Percentiles rank a stretch among this genome's conserved stretches.
Conservation (phyloP, 2,113 vertebrate genomes). For the Cardinalis cardinalis region DNA sequence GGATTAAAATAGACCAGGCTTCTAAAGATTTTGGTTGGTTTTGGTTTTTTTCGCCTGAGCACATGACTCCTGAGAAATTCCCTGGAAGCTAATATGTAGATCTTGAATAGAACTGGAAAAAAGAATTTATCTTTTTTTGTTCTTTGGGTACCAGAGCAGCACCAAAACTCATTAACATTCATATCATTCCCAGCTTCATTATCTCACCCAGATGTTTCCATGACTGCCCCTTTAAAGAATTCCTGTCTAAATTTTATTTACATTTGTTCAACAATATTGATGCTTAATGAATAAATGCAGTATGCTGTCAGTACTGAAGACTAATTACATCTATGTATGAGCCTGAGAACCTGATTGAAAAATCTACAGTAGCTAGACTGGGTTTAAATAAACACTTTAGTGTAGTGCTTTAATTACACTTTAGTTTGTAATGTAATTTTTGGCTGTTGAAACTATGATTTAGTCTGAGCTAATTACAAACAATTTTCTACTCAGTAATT, state of each 20-base stretch:
- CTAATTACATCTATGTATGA: slow-evolving; percentile 81
- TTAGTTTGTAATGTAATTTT: slow-evolving; percentile 87
- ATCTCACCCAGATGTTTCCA: slow-evolving; percentile 77
- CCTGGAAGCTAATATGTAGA: not conserved
- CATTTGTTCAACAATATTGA: slow-evolving; percentile 80
- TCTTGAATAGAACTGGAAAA: not conserved
- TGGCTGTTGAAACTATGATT: slow-evolving; percentile 94
- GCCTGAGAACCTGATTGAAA: slow-evolving; percentile 80
- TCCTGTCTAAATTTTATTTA: slow-evolving; percentile 80
- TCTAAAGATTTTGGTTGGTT: not conserved
- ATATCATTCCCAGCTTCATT: slow-evolving; percentile 62
- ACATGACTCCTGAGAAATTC: not conserved
- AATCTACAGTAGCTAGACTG: slow-evolving; percentile 84
- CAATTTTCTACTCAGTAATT: slow-evolving; percentile 91
- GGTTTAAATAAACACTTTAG: slow-evolving; percentile 97
- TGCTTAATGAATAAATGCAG: slow-evolving; percentile 82
- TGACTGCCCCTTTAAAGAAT: slow-evolving; percentile 78
- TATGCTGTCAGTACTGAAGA: slow-evolving; percentile 79
- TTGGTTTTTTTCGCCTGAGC: not conserved
- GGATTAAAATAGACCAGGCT: not conserved
- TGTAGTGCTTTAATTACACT: slow-evolving; percentile 97
- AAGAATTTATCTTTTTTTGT: not conserved
- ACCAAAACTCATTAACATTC: slow-evolving; percentile 68
- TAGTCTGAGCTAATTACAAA: slow-evolving; percentile 97
- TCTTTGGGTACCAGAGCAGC: not conserved